Base-by-base conservation (phyloP, 2,888 invertebrate genomes). In the Cordilura impudica region DNA sequence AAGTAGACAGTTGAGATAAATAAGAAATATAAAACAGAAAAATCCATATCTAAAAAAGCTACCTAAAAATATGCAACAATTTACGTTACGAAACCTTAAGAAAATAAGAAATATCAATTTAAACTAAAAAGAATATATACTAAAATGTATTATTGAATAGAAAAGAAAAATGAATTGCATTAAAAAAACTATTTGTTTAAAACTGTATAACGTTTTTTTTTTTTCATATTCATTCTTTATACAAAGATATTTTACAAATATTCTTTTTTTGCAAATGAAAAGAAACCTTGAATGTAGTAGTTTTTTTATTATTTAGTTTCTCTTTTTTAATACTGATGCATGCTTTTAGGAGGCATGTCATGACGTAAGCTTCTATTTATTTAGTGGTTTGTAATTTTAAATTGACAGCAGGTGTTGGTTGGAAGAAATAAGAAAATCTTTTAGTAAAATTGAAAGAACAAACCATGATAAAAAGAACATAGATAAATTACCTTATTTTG, bases 401-500 rank as follows among this genome's bases (percentile, higher is more conserved):
- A 79, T 79, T 79, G 79, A 75, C 79, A 75, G 75, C 79, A 79
- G 75, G 71, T 79, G 79, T 63, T 61, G 74, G 66, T 71, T 71
- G 23, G n/a, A 7, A 6, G 14, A 12, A 51, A n/a, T 51, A 45
- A 65, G 16, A 60, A 71, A 75, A 72, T 75, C 71, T 79, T 63
- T 79, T 75, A 75, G 67, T 71, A 35, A 74, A 79, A 79, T 79
- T 79, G 78, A 54, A 74, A 69, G 63, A 51, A n/a, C 49, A 51
- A 51, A 51, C 51, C 69, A 47, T 21, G 53, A 35, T 31, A 23
- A 21, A 54, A 61, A 35, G 14, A 29, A 54, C 31, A 56, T 56
- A 73, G 75, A 76, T 70, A 76, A 70, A 76, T 76, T 70, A 56
- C 69, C 63, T 69, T n/a, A n/a, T 35, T 4, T 26, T 12, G 35